Base-by-base conservation (phyloP, 1,140 invertebrate species). In the Copidosoma floridanum region DNA sequence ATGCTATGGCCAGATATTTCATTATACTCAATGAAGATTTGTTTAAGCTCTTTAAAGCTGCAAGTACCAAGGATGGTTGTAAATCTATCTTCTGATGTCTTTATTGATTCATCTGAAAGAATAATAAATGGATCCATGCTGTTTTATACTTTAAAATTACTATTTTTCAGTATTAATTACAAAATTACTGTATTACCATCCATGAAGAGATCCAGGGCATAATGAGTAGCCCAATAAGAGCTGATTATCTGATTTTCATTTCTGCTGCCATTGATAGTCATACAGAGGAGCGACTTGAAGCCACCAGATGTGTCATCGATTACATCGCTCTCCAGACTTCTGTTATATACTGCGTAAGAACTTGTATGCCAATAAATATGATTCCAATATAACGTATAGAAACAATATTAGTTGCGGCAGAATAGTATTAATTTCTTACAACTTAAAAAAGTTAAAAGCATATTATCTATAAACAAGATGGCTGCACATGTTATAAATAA, bases 301-400 rank as follows among this genome's bases (percentile, higher is more conserved):
- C 92, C 85, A 16, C 92, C 96, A 3, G 94, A 96, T 20, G 95
- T 97, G 71, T 99, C 97, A 21, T 89, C 91, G 71, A 89, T 89
- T 50, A 99, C 82, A 71, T 97, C 95, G 5, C 85, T 85, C 73
- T 98, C 96, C 59, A 99, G 77, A 46, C 86, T 81, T 73, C 87
- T 91, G 62, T 87, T 85, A 76, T 94, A 98, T 67, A 94, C 91
- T 94, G 71, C 79, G 82, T 68, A 6, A 65, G 64, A 52, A 67
- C n/a, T n/a, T n/a, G n/a, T n/a, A n/a, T n/a, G n/a, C n/a, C n/a
- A n/a, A n/a, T n/a, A n/a, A n/a, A n/a, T n/a, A n/a, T n/a, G n/a
- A n/a, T n/a, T n/a, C n/a, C n/a, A n/a, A n/a, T n/a, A n/a, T n/a
- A n/a, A n/a, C n/a, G n/a, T n/a, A n/a, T n/a, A 50, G 48, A 32